These are phyloP conservation scores for Porites rus DNA, from an alignment of 92 coral and sea anemone genomes.

Conservation along the genomic window DNA sequence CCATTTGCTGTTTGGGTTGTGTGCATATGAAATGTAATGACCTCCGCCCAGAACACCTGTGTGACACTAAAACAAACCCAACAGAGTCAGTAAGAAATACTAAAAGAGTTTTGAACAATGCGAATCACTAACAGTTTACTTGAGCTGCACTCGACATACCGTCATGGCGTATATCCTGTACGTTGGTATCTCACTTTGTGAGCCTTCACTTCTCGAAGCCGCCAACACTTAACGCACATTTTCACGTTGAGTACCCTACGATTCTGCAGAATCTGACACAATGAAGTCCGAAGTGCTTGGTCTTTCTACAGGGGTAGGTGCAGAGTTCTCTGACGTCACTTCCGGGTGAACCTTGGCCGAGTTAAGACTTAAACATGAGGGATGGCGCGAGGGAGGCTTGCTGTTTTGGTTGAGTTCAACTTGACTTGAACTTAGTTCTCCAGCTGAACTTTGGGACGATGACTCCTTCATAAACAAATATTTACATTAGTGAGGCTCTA, in stretches of 20 bases:
- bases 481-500: conserved; percentile 53
- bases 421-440: conserved; percentile 76
- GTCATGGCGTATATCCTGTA: too few species aligned
- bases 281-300: not conserved
- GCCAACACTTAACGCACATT: conserved; percentile 19
- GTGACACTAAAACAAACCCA: conserved; percentile 80
- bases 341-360: conserved; percentile 81
- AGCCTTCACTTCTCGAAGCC: conserved; percentile 46
- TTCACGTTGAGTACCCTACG: conserved; percentile 11
- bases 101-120: too few species aligned
- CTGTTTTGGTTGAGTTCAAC: conserved; percentile 62
- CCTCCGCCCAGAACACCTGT: conserved; percentile 99
- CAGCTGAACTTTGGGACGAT: conserved; percentile 21
- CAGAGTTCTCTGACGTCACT: conserved; percentile 12
- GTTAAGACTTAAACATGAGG: conserved; percentile 78
- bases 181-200: conserved; percentile 27
- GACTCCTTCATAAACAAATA: conserved; percentile 9
- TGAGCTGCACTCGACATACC: too few species aligned
- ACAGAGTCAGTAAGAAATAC: too few species aligned
- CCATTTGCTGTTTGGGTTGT: conserved; percentile 93
- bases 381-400: conserved; percentile 77
- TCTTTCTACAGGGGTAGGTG: conserved; percentile 4
- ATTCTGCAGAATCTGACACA: conserved; percentile 9
- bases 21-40: conserved; percentile 97
- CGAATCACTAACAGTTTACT: too few species aligned